phyloP scores from a whole-genome alignment of 2,113 vertebrate genomes.

The Malurus melanocephalus region DNA sequence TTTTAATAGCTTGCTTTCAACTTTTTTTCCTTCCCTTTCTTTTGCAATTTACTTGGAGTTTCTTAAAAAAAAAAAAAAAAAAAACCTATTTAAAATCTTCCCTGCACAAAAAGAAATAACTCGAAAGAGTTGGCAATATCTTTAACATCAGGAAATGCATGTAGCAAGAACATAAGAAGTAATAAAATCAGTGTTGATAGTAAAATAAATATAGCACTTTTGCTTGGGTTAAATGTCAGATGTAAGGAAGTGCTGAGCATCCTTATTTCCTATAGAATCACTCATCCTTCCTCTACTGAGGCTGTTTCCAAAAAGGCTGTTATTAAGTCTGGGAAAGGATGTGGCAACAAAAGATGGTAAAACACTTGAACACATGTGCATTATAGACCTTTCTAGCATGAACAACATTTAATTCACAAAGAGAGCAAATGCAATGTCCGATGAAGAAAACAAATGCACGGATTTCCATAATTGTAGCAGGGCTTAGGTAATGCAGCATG shows the following conservation, averaged over 20 bases:
- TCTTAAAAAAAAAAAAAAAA: background rate
- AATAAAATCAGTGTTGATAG: constrained; percentile 68
- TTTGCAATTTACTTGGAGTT: background rate
- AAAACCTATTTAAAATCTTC: background rate
- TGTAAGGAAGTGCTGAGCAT: constrained; percentile 68
- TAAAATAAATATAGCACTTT: constrained; percentile 76
- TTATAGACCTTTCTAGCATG: constrained; percentile 42
- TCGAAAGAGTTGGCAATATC: background rate
- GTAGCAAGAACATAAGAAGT: constrained; percentile 67
- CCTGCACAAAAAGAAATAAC: background rate
- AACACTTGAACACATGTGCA: constrained; percentile 50
- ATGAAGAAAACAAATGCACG: constrained; percentile 9
- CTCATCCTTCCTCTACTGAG: constrained; percentile 63
- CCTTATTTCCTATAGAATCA: constrained; percentile 67
- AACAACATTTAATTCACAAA: constrained; percentile 41
- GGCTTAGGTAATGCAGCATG: constrained; percentile 68
- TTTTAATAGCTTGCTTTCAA: background rate
- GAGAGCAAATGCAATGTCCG: constrained; percentile 1
- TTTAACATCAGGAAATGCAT: constrained; percentile 72
- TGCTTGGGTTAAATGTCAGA: constrained; percentile 70
- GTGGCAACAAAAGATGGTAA: constrained; percentile 49
- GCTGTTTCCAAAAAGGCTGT: constrained; percentile 53
- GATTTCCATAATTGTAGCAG: constrained; percentile 30
- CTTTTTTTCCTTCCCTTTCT: background rate
- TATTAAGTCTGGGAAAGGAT: constrained; percentile 58